These are phyloP conservation scores for Champsocephalus gunnari DNA, from an alignment of 2,797 vertebrate species.

Conservation along the genomic window DNA sequence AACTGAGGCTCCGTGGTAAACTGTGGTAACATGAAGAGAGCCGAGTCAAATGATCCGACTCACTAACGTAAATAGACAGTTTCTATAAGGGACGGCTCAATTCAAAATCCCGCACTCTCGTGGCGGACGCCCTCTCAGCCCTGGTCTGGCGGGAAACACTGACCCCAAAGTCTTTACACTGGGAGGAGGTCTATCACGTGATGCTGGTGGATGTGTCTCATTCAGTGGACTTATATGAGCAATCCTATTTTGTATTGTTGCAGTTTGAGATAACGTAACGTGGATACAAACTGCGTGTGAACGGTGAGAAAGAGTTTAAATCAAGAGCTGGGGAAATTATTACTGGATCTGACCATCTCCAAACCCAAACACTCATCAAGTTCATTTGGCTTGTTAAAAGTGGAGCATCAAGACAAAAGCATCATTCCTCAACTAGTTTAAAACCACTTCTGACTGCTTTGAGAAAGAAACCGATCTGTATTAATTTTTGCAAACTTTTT, in stretches of 20 bases:
- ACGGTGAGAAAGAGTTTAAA: constrained; percentile 23
- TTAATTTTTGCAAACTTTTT: constrained; percentile 25
- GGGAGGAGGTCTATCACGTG: constrained; percentile 13
- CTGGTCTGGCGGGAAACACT: no score
- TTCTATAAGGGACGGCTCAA: no score
- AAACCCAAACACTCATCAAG: constrained; percentile 18
- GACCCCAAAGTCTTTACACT: constrained; percentile 50
- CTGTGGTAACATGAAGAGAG: no score
- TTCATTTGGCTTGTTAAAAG: constrained; percentile 7
- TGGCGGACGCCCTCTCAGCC: no score
- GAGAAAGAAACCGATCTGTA: constrained; percentile 23
- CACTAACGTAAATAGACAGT: no score
- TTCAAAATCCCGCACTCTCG: no score
- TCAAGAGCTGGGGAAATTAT: background rate
- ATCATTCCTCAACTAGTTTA: constrained; percentile 19
- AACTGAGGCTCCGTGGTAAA: no score
- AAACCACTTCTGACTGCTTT: constrained; percentile 9
- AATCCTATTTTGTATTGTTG: constrained; percentile 33
- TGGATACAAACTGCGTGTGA: constrained; percentile 21
- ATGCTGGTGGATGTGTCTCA: constrained; percentile 5
- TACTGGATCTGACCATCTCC: constrained; percentile 5
- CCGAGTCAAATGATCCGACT: no score
- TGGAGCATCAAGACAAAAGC: constrained; percentile 15
- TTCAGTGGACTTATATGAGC: constrained; percentile 20
- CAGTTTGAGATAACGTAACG: constrained; percentile 31